Base-by-base conservation (phyloP, 2,797 vertebrate species). In the Pygocentrus nattereri region DNA sequence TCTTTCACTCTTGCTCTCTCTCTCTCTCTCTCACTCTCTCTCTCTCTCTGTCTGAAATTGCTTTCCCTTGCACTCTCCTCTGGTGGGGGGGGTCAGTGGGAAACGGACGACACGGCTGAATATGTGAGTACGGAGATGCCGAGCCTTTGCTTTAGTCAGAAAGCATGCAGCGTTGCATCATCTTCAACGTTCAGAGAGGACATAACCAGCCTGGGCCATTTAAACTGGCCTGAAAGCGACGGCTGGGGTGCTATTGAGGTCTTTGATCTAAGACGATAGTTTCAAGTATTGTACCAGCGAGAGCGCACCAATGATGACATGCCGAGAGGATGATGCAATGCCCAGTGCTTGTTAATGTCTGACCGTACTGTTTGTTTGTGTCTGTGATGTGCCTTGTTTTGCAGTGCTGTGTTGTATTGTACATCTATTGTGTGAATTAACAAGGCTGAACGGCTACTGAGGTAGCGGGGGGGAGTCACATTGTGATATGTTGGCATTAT, bases 101-200 rank as follows among this genome's bases (percentile, higher is more conserved):
- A 98, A 96, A 98, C 91, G 90, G 98, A 99, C 92, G 96, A 98
- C 93, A 98, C 96, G 44, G 97, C 98, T 73, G 97, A 99, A 96
- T 99, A 99, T 73, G 98, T 99, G 91, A 99, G 98, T 99, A 96
- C 82, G 47, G 78, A 64, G 78, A 62, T 15, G 18, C 31, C 72
- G 88, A 81, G 87, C 87, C 88, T 82, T 91, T 70, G 78, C 88
- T 87, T 80, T 56, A 79, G 69, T 81, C 64, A 38, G 75, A 84
- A 88, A 88, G 67, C 81, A 86, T 88, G 81, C 88, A 91, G 79
- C 91, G 91, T 92, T 95, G 93, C 94, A 94, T 94, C 93, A 93
- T 79, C 85, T 80, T 38, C 62, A 41, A 11, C 19, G 34, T 11
- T 65, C 62, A 10, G 62, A 65, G 62, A 65, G 62, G 62, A 65